Conservation (phyloP, 2,797 vertebrate genomes). For the Luscinia megarhynchos region DNA sequence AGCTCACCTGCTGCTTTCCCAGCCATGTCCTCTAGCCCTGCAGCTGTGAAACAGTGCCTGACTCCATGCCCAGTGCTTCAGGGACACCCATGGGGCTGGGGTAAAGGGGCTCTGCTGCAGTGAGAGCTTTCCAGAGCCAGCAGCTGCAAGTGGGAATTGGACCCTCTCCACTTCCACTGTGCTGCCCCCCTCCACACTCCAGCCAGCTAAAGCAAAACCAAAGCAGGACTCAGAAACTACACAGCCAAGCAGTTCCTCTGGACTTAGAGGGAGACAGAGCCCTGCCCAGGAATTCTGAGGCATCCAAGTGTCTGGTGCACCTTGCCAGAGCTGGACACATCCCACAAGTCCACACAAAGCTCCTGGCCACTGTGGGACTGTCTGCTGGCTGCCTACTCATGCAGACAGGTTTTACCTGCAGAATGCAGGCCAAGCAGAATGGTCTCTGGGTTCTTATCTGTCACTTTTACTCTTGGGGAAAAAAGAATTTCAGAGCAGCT, state of each 20-base stretch:
- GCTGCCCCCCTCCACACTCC: accelerated
- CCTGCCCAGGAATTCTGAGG: neutral
- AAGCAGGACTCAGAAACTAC: accelerated
- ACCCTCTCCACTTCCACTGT: neutral
- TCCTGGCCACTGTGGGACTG: neutral
- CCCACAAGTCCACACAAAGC: neutral
- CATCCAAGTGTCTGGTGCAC: neutral
- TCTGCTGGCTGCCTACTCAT: neutral
- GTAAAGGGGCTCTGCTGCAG: neutral
- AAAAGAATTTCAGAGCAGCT: neutral
- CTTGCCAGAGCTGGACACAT: neutral
- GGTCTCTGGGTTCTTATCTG: neutral
- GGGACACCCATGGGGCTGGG: neutral
- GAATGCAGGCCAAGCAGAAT: neutral
- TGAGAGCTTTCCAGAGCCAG: neutral
- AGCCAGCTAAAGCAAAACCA: neutral
- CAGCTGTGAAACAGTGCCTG: neutral
- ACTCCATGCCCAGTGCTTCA: neutral
- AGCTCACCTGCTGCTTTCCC: neutral
- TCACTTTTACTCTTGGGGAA: neutral
- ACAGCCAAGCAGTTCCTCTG: neutral
- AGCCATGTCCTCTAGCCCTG: neutral
- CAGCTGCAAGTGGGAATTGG: neutral
- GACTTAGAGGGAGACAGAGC: neutral
- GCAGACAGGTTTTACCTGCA: neutral